Evolutionary conservation across 2,888 invertebrate genomes (phyloP), one percentile per base, ranked within the genome.

Genomic region (Pollenia angustigena): DNA sequence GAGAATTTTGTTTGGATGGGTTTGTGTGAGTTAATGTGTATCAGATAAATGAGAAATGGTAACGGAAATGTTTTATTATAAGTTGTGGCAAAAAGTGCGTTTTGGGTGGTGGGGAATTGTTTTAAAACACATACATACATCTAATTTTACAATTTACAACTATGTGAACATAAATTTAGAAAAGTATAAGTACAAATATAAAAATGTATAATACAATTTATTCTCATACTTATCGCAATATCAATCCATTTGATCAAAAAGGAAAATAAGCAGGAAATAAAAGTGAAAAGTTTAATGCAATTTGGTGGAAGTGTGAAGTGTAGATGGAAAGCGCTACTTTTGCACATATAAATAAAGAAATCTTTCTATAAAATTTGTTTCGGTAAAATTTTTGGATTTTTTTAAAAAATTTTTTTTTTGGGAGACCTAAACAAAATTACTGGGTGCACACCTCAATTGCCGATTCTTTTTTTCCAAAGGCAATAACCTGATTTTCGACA

Each of bases 141-240:
- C 68, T 84, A 80, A 80, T 83, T 90, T 91, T 90, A 90, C 90
- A 90, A 89, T 91, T 91, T 91, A 91, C 91, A 92, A 92, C 91
- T 91, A 92, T 92, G 91, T 89, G 89, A 89, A 90, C 90, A 91
- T 91, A 91, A 91, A 92, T 91, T 91, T 90, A 90, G 90, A 89
- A 91, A 90, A 64, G 68, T 87, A 85, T 85, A 80, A 87, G 81
- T 82, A 78, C 50, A 85, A 52, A 74, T 68, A 85, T 76, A 85
- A 32, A 32, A 66, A 68, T 78, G 72, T 81, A 79, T 76, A 66
- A 60, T 44, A 78, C 40, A 74, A 75, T 79, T 79, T 66, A 62
- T 71, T 68, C 14, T 44, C 7, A 32, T 68, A 50, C n/a, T 32
- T 54, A 62, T 54, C 32, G 44, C 50, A 23, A 16, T 78, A 72